Percentiles rank a stretch among this genome's conserved stretches.
These are phyloP conservation scores for Cichladusa arquata DNA, from an alignment of 2,113 vertebrate genomes.

Conservation along the genomic window DNA sequence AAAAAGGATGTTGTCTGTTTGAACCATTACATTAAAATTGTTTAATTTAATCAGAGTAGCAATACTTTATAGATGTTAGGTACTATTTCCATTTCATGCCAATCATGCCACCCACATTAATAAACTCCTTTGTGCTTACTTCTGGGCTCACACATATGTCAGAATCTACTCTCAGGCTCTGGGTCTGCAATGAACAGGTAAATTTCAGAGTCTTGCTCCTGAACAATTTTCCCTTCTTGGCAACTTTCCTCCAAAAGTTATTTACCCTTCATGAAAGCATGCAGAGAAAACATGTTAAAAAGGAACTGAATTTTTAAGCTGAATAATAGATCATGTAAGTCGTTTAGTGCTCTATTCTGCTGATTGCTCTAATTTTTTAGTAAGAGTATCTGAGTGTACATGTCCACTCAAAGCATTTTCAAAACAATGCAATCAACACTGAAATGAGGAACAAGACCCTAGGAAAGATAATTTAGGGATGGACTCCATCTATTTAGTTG, in stretches of 20 bases:
- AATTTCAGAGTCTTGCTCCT: background rate
- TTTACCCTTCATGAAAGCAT: background rate
- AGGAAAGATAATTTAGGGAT: background rate
- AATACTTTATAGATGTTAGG: background rate
- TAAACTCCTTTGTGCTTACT: background rate
- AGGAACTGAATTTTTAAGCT: background rate
- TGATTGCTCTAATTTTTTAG: background rate
- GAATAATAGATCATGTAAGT: background rate
- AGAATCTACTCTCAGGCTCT: background rate
- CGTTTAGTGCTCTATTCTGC: background rate
- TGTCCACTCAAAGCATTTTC: background rate
- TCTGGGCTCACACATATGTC: background rate
- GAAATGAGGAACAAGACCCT: background rate
- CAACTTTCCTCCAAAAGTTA: background rate
- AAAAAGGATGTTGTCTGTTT: background rate
- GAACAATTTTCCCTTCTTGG: background rate
- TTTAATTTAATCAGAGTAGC: background rate
- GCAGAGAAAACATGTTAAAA: background rate
- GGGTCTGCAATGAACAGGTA: background rate
- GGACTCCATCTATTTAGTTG: background rate
- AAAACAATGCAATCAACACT: background rate
- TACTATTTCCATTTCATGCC: background rate
- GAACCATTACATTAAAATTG: background rate
- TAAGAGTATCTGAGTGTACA: background rate
- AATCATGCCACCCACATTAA: background rate